A percentile compares a stretch with the other conserved stretches of the same genome.
These are phyloP conservation scores for Drepanosiphum platanoidis DNA, from an alignment of 2,888 invertebrate species.

Conservation along the genomic window DNA sequence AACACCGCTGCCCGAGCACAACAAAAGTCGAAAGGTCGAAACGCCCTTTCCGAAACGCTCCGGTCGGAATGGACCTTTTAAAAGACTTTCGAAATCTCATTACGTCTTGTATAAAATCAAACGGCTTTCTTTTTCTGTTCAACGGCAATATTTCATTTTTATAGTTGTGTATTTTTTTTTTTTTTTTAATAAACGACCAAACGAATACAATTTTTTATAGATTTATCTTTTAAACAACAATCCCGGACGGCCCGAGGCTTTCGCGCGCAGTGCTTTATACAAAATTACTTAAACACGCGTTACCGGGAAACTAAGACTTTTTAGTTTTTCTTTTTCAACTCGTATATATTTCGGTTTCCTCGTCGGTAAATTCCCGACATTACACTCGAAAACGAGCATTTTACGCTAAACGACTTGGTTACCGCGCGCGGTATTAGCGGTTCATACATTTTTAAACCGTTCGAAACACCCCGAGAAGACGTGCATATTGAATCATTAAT, in stretches of 20 bases:
- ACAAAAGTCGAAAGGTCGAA: too few species aligned
- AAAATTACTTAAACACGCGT: not conserved
- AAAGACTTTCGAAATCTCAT: conserved; percentile 6
- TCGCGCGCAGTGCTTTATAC: not conserved
- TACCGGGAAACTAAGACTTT: not conserved
- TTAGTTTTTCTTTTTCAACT: not conserved
- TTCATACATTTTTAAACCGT: not conserved
- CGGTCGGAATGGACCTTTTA: not conserved
- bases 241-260: not conserved
- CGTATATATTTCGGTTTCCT: not conserved
- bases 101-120: conserved; percentile 15
- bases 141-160: conserved; percentile 20
- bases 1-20: not conserved
- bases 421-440: not conserved
- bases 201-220: conserved; percentile 1
- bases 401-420: not conserved
- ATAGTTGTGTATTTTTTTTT: too few species aligned
- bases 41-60: not conserved
- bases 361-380: not conserved
- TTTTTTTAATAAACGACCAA: conserved; percentile 19
- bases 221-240: not conserved
- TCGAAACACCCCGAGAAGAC: not conserved
- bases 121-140: not conserved
- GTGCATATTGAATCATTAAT: not conserved
- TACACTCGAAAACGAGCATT: not conserved